phyloP scores from a whole-genome alignment of 2,888 invertebrate species.

The Lasioglossum calceatum region DNA sequence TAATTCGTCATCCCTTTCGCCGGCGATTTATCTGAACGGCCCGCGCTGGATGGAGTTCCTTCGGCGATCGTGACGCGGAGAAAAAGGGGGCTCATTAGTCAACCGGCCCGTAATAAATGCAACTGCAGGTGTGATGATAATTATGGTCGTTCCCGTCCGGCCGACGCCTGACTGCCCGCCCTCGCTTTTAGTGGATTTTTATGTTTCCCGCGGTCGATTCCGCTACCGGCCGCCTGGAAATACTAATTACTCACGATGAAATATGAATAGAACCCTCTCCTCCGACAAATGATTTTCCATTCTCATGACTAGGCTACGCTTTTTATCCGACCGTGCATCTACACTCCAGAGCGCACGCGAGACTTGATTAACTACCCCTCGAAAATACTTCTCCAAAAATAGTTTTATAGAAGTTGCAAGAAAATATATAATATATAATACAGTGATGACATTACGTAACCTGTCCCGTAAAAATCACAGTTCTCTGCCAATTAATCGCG shows the following conservation, averaged over 20 bases:
- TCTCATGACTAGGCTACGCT: background rate
- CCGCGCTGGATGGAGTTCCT: constrained; percentile 39
- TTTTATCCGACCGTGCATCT: constrained; percentile 8
- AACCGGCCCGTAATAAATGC: constrained; percentile 49
- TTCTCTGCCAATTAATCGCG: background rate
- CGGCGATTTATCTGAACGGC: constrained; percentile 54
- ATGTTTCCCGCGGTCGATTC: constrained; percentile 30
- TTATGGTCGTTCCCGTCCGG: constrained; percentile 38
- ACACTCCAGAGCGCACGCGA: background rate
- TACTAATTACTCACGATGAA: constrained; percentile 35
- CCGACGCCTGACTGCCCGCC: background rate
- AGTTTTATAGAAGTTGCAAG: background rate
- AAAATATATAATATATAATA: no score
- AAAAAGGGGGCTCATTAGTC: constrained; percentile 53
- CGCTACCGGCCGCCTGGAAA: background rate
- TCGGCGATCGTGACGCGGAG: constrained; percentile 22
- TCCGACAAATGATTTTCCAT: background rate
- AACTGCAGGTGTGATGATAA: constrained; percentile 52
- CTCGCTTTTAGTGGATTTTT: constrained; percentile 42
- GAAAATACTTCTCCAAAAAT: background rate
- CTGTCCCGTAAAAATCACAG: background rate
- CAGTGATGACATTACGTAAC: no score
- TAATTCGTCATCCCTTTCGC: constrained; percentile 64
- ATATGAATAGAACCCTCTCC: background rate
- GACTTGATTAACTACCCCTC: background rate